Base-by-base conservation (phyloP, 2,888 invertebrate genomes). In the Julus scanicus region DNA sequence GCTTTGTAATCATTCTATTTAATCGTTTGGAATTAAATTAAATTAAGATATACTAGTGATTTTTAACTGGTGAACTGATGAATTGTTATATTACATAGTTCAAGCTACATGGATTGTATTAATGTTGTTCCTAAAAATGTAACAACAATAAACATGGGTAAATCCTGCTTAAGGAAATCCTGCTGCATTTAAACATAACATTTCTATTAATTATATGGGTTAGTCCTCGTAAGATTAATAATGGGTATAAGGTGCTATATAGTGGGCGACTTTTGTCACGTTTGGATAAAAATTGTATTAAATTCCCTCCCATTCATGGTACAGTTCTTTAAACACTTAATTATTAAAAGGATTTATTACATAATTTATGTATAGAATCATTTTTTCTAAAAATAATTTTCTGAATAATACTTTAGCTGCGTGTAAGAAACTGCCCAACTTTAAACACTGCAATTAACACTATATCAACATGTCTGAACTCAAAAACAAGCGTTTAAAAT, bases 241-340 rank as follows among this genome's bases (percentile, higher is more conserved):
- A 80, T 37, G 37, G n/a, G 8, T 63, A 63, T 20, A 20, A 17
- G 2, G 37, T 15, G 37, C 44, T 37, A 20, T 71, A 71, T 39
- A 11, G 80, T 80, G 80, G 80, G 80, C 80, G 37, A 80, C 29
- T 80, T 37, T 1, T 80, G 80, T 80, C 80, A 80, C 80, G 80
- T 80, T 80, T 80, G 13, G 9, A 13, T 1, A 37, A 39, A 80
- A 80, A 39, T 13, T 71, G 20, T 37, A 37, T 15, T 11, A 80
- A 80, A 29, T 15, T 15, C 2, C 13, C 4, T 37, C 37, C 20
- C 13, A 13, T 80, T 80, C 37, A 80, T 15, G 3, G 37, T 39
- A 9, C 17, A 37, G 2, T 80, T 44, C 80, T 9, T 80, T 39
- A 80, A 29, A 37, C 37, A 13, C 37, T 37, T 5, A 80, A 37